phyloP scores from a whole-genome alignment of 2,888 invertebrate genomes.

The Torymus texanus region DNA sequence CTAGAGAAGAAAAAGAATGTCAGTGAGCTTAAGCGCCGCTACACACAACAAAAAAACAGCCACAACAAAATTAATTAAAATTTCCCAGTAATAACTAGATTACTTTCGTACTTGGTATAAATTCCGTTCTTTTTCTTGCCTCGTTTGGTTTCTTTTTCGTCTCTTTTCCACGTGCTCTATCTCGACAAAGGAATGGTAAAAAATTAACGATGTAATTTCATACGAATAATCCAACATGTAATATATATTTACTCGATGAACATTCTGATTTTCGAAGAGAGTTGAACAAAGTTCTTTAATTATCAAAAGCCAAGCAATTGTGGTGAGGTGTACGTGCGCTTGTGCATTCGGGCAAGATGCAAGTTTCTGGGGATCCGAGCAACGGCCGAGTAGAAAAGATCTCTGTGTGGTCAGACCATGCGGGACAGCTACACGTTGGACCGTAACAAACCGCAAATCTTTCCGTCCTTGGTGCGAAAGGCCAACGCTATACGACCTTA shows the following conservation, averaged over 20 bases:
- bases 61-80: conserved; percentile 52
- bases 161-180: too few relatives aligned
- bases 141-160: not conserved
- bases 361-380: not conserved
- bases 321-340: too few relatives aligned
- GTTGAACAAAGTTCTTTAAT: too few relatives aligned
- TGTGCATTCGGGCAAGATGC: not conserved
- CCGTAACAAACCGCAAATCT: conserved; percentile 26
- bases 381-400: conserved; percentile 6
- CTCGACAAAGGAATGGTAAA: too few relatives aligned
- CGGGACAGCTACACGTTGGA: not conserved
- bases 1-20: conserved; percentile 18
- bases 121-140: conserved; percentile 24
- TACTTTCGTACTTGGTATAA: conserved; percentile 18
- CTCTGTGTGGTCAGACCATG: not conserved
- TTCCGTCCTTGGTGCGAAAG: not conserved
- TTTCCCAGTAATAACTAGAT: conserved; percentile 45
- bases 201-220: too few relatives aligned
- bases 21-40: not conserved
- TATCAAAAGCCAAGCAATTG: too few relatives aligned
- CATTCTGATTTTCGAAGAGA: too few relatives aligned
- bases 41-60: conserved; percentile 3
- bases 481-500: not conserved
- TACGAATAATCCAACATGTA: too few relatives aligned
- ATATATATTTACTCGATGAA: too few relatives aligned